Percentiles rank a stretch among this genome's conserved stretches.
Conservation (phyloP, 2,888 invertebrate species). For the Epirrita christyi region DNA sequence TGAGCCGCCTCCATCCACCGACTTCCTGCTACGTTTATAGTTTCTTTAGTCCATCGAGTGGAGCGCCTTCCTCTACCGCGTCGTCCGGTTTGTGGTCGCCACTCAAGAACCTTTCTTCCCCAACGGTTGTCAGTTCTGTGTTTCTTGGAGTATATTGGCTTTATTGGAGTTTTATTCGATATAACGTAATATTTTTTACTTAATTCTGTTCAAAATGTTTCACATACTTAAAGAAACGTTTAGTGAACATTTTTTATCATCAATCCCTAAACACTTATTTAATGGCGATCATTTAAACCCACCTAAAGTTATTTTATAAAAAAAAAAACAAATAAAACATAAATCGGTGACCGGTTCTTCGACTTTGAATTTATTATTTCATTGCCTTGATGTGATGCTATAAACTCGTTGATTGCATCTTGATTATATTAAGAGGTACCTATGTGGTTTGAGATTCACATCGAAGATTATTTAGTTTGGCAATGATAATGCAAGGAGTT, state of each 20-base stretch:
- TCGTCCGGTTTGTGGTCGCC: no score
- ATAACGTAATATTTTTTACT: slow-evolving; percentile 6
- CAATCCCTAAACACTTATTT: slow-evolving; percentile 24
- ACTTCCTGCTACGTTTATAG: no score
- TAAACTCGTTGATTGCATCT: slow-evolving; percentile 49
- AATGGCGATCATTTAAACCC: slow-evolving; percentile 20
- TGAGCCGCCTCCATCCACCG: no score
- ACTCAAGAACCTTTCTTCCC: no score
- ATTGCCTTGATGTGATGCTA: slow-evolving; percentile 33
- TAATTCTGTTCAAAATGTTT: neutral
- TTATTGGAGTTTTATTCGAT: slow-evolving; percentile 10
- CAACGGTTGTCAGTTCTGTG: no score
- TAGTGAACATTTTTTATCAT: slow-evolving; percentile 9
- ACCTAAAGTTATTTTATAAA: slow-evolving; percentile 13
- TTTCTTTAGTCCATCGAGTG: no score
- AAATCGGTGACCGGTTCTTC: slow-evolving; percentile 27
- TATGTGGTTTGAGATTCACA: slow-evolving; percentile 2
- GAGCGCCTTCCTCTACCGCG: no score
- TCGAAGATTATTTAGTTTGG: no score
- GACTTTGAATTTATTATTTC: slow-evolving; percentile 27
- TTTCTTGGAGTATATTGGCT: neutral
- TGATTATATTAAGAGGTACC: slow-evolving; percentile 28
- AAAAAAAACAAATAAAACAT: slow-evolving; percentile 23
- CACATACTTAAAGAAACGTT: no score
- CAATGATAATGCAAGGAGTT: no score